Evolutionary conservation across 2,113 vertebrate species (phyloP), one percentile per base, ranked within the genome.

Genomic region (Gasterosteus nipponicus): DNA sequence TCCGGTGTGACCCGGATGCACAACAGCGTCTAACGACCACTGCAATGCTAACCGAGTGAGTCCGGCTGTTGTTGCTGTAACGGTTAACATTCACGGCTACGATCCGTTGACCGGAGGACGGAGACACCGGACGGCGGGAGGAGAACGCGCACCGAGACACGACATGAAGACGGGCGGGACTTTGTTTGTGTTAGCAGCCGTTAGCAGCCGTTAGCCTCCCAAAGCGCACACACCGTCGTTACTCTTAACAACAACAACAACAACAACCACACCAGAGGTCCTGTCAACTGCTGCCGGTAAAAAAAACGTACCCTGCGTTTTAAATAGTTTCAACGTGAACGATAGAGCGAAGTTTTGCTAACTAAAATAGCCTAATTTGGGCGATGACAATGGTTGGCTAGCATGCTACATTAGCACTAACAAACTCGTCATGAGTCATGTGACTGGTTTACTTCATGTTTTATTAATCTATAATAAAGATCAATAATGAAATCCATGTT

Each of bases 361-460:
- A 51, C 19, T n/a, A 14, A 44, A 14, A 3, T 11, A n/a, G 19
- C 19, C 10, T 51, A 51, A n/a, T 49, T 19, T 5, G 7, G 7
- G 46, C 16, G 16, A 6, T 42, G 11, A 49, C 7, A 49, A 16
- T 39, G 5, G 51, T n/a, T 60, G 65, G 72, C 63, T 39, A 9
- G 7, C 11, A 69, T 41, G 78, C 78, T 81, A 81, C 56, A 1
- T 16, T 46, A 62, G 47, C 56, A 7, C 38, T 35, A 61, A 5
- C 22, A 26, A 26, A 26, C 22, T 38, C 5, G 35, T 66, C 35
- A 61, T 35, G 19, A 9, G 57, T 85, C 71, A 85, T 41, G 57
- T 82, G 83, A 82, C 33, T 29, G 1, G 54, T 56, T 54, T 49
- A 51, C 47, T n/a, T 7, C 35, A 38, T 38, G 35, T 38, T 38